Conservation (phyloP, 1,140 invertebrate species). For the Heterodera schachtii region DNA sequence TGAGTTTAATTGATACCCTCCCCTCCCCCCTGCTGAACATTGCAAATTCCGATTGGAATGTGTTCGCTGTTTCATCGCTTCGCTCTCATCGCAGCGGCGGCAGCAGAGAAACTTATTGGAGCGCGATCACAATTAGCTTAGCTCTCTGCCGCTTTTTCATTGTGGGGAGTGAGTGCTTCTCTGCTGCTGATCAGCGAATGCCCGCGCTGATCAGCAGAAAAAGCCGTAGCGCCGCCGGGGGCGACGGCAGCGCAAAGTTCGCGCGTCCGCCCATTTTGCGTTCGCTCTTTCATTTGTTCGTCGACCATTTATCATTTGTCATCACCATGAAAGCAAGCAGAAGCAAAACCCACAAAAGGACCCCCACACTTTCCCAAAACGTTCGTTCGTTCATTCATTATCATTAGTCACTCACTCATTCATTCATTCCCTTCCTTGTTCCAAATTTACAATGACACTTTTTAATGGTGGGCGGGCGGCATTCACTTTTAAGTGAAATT, state of each 20-base stretch:
- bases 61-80: neutral
- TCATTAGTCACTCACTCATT: neutral
- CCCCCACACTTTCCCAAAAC: neutral
- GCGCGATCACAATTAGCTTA: slow-evolving; percentile 1
- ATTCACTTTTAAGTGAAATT: too few species aligned
- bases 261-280: neutral
- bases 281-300: too few species aligned
- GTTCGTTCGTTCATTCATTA: neutral
- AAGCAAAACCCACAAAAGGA: neutral
- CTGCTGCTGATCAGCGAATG: too few species aligned
- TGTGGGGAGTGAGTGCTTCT: too few species aligned
- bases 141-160: too few species aligned
- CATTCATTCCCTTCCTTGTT: neutral
- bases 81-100: too few species aligned
- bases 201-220: neutral
- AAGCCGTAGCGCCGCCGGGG: too few species aligned
- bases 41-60: neutral
- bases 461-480: neutral
- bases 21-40: neutral
- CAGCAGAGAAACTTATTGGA: neutral
- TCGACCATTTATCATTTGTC: neutral
- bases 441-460: neutral
- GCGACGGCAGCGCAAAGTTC: neutral
- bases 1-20: too few species aligned
- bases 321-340: neutral